These are phyloP conservation scores for Macropus fuliginosus DNA, from an alignment of 2,797 vertebrate genomes.

Conservation along the genomic window DNA sequence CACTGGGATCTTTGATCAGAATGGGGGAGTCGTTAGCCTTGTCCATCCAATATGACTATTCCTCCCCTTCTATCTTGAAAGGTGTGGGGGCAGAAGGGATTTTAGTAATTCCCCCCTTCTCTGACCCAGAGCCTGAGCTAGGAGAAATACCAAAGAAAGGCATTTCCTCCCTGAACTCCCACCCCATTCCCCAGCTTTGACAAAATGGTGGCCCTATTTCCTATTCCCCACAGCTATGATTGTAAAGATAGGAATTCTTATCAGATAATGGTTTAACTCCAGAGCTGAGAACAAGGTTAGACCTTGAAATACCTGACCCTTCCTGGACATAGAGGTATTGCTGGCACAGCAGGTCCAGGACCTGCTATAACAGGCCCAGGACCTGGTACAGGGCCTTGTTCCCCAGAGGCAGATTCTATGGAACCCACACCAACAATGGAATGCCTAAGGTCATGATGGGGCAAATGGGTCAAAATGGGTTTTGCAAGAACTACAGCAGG, in stretches of 20 bases:
- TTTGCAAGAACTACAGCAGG: rapidly evolving
- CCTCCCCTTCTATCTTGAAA: slow-evolving; percentile 40
- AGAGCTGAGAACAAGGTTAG: slow-evolving; percentile 67
- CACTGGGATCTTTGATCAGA: background rate
- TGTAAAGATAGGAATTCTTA: background rate
- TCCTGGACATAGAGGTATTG: slow-evolving; percentile 80
- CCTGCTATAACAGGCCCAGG: background rate
- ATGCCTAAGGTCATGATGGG: slow-evolving; percentile 79
- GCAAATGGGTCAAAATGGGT: rapidly evolving
- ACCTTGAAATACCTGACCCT: slow-evolving; percentile 82
- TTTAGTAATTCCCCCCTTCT: background rate
- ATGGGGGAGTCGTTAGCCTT: background rate
- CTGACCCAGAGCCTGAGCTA: background rate
- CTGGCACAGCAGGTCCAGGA: background rate
- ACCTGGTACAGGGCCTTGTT: slow-evolving; percentile 14
- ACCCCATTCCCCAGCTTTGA: slow-evolving; percentile 9
- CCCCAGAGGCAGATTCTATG: slow-evolving; percentile 84
- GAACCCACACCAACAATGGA: slow-evolving; percentile 70
- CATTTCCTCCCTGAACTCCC: background rate
- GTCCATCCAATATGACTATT: background rate
- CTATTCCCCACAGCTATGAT: background rate
- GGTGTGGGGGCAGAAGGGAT: background rate
- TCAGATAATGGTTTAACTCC: background rate
- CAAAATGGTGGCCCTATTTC: slow-evolving; percentile 3
- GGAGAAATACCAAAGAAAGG: background rate